Evolutionary conservation across 1,140 invertebrate genomes (phyloP), one percentile per base, ranked within the genome.

Genomic region (Aricia agestis): DNA sequence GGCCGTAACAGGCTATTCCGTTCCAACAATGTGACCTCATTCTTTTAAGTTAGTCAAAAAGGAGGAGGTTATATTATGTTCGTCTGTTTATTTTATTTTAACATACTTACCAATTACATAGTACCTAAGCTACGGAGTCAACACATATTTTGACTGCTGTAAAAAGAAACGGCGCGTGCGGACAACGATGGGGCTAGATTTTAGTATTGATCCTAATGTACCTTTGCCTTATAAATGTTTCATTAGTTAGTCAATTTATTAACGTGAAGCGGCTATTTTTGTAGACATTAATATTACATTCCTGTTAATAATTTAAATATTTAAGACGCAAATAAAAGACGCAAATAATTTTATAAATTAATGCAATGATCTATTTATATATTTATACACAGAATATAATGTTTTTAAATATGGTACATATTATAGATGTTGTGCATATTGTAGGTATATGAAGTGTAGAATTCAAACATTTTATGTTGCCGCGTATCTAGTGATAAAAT

Each of bases 221-320:
- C 58, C 58, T 59, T 59, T 36, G 36, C 36, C 36, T 36, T 36
- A 36, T 36, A 36, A 59, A 59, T 59, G 58, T 59, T 59, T 59
- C 9, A 59, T 59, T 59, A 59, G 58, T 59, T 59, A 59, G 63
- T 25, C 63, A 66, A 66, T 66, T 66, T 31, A 59, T 59, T 17
- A 59, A 58, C 17, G 0, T 17, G 5, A n/a, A 59, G 15, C 58
- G 36, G 6, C 17, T 67, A 67, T 32, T 67, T 67, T 67, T 67
- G 15, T 67, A 67, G 66, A 36, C 31, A 6, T 36, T 42, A 67
- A 18, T 36, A 67, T 67, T 67, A 67, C 36, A 67, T 67, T 67
- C 31, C 32, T 67, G 25, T 67, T 67, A 67, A 41, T 41, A 17
- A 17, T 59, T 17, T 17, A 17, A 59, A 59, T 18, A 59, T 17